These are phyloP conservation scores for Apis florea DNA, from an alignment of 1,140 invertebrate genomes.

Conservation along the genomic window DNA sequence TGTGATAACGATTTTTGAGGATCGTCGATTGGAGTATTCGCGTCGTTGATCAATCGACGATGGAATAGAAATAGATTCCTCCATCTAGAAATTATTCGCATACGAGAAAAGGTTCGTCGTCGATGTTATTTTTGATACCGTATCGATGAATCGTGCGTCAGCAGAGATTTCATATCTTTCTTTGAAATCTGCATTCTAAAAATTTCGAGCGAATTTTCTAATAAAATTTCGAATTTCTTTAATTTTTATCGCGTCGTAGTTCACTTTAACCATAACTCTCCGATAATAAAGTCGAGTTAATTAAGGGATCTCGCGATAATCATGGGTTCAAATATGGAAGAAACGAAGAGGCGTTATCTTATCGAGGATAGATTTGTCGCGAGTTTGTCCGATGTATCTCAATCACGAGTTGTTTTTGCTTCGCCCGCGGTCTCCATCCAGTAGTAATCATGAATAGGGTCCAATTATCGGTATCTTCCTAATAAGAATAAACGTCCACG, in stretches of 20 bases:
- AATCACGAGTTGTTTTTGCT: not conserved
- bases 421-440: not conserved
- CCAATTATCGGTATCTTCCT: constrained; percentile 11
- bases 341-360: constrained; percentile 29
- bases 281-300: constrained; percentile 14
- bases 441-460: constrained; percentile 25
- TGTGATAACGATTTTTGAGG: too few relatives aligned
- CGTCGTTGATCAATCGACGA: too few relatives aligned
- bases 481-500: constrained; percentile 3
- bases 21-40: too few relatives aligned
- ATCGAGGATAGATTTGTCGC: constrained; percentile 31
- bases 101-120: too few relatives aligned
- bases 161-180: too few relatives aligned
- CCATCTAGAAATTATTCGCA: too few relatives aligned
- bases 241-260: not conserved
- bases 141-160: too few relatives aligned
- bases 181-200: too few relatives aligned
- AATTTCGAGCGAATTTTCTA: not conserved
- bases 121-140: too few relatives aligned
- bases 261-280: not conserved
- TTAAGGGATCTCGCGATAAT: constrained; percentile 1
- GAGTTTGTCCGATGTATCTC: not conserved
- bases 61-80: too few relatives aligned
- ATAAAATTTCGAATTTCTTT: not conserved
- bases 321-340: not conserved